Base-by-base conservation (phyloP, 1,140 invertebrate genomes). In the Bombus terrestris region DNA sequence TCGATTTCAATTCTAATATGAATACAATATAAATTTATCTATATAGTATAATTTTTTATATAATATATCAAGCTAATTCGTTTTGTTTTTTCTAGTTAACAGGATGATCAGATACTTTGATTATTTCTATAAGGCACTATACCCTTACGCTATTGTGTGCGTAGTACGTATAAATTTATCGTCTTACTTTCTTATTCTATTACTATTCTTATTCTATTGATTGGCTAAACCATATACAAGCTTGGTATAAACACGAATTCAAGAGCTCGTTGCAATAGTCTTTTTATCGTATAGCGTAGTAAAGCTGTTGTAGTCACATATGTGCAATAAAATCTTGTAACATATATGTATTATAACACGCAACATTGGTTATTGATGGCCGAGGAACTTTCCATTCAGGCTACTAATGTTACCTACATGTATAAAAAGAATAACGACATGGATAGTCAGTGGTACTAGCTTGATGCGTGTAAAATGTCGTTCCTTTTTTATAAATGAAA, bases 311-410 rank as follows among this genome's bases (percentile, higher is more conserved):
- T 13, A 32, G 25, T 62, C 25, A 22, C 35, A 22, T 4, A 10
- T 15, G 18, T 35, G 66, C 66, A 32, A 68, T 2, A 10, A 37
- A 68, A 68, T 68, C 35, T 68, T 37, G 32, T 18, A 64, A 66
- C 64, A 18, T 32, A 6, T 32, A 22, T 53, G 64, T 18, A 18
- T 32, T 8, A 32, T 32, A 66, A 35, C 64, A 32, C 64, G 64
- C 64, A 66, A 66, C 64, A 6, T 66, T 15, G 64, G 64, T 66
- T 32, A 32, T 15, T 15, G 6, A n/a, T 35, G 64, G 18, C n/a
- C n/a, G n/a, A 66, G 32, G 32, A 66, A 66, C 64, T 66, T 66
- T 66, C n/a, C 64, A 32, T 66, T 66, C n/a, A 66, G 64, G 64
- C 6, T 32, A 66, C 64, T 66, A 66, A 66, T 32, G n/a, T 66